Evolutionary conservation across 2,797 vertebrate species (phyloP), one percentile per base, ranked within the genome.

Genomic region (Rhinatrema bivittatum): DNA sequence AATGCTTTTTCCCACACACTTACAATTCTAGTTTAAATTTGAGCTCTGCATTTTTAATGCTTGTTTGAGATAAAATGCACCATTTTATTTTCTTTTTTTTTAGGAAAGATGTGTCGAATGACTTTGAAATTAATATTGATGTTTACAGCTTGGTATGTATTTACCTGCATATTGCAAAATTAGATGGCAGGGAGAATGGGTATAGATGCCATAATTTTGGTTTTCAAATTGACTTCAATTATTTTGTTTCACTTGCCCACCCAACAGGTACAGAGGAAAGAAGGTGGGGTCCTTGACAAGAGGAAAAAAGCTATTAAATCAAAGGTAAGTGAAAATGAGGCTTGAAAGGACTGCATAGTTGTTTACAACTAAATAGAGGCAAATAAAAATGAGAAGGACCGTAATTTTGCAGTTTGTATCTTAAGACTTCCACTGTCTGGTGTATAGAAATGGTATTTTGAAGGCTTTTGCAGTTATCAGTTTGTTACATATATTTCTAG

Each of bases 241-340:
- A n/a, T n/a, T n/a, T n/a, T n/a, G n/a, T n/a, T n/a, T n/a, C n/a
- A n/a, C n/a, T n/a, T n/a, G n/a, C n/a, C n/a, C n/a, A n/a, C n/a
- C n/a, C n/a, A 44, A 4, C 51, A 98, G 95, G 85, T 92, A n/a
- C 91, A 94, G 67, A 91, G 79, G 55, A 89, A 80, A 37, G 91
- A 96, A 16, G 13, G 58, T 23, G 32, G 52, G 25, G 60, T 60
- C 38, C 36, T 34, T 24, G 94, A 97, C 46, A 98, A 94, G 76
- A 94, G 80, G 68, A 98, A 94, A 69, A 98, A 98, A 46, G 10
- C 79, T 25, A 81, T 29, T 57, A 98, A 97, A 64, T 91, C 94
- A 10, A 98, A 97, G 90, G 95, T 97, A 77, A 67, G 50, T 29
- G 29, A 40, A 62, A 42, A n/a, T n/a, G n/a, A 29, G 23, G 39